Conservation (phyloP, 1,140 invertebrate species). For the Caerostris extrusa region DNA sequence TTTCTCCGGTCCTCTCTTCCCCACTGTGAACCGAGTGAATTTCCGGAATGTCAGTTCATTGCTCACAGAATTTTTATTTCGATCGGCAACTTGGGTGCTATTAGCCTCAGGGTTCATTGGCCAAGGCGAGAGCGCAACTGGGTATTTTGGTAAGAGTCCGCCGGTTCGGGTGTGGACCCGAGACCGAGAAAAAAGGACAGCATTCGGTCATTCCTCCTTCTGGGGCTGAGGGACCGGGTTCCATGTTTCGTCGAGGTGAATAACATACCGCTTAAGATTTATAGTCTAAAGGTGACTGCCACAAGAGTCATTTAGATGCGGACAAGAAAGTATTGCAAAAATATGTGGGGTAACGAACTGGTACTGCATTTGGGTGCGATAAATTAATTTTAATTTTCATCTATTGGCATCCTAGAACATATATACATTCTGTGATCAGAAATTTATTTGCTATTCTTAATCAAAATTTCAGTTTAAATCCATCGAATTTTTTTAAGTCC, state of each 20-base stretch:
- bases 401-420: too few species aligned
- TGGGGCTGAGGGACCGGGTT: conserved; percentile 16
- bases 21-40: not conserved
- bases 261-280: conserved; percentile 26
- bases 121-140: conserved; percentile 35
- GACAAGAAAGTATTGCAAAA: not conserved
- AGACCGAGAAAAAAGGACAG: not conserved
- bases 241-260: not conserved
- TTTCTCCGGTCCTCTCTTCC: not conserved
- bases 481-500: too few species aligned
- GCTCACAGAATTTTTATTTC: conserved; percentile 21
- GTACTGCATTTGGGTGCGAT: too few species aligned
- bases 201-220: conserved; percentile 56
- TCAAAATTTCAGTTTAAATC: too few species aligned
- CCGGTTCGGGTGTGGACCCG: not conserved
- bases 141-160: conserved; percentile 1
- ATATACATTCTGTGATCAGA: too few species aligned
- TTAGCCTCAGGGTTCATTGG: conserved; percentile 54
- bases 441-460: too few species aligned
- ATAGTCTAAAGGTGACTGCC: conserved; percentile 20
- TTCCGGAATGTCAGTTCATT: conserved; percentile 55
- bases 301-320: not conserved
- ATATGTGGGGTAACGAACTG: too few species aligned
- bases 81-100: conserved; percentile 44
- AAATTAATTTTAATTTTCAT: too few species aligned